These are phyloP conservation scores for Magallana angulata DNA, from an alignment of 1,140 invertebrate genomes.

Conservation along the genomic window DNA sequence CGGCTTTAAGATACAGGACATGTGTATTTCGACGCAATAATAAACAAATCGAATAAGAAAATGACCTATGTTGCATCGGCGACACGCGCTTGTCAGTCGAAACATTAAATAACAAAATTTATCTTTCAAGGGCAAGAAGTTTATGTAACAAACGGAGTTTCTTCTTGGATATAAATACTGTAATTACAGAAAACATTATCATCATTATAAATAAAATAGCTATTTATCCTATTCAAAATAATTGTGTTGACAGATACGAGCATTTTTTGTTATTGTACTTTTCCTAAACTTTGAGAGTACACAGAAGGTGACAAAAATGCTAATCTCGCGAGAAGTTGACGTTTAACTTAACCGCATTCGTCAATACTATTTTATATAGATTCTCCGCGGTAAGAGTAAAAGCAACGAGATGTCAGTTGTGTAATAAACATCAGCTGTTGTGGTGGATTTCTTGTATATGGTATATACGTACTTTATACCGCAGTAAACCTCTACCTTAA, in stretches of 20 bases:
- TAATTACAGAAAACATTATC: background rate
- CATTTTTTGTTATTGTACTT: slow-evolving; percentile 12
- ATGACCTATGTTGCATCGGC: background rate
- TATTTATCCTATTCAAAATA: slow-evolving; percentile 25
- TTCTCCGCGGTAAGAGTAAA: background rate
- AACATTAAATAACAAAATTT: background rate
- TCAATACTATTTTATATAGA: slow-evolving; percentile 18
- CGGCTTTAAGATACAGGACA: no score
- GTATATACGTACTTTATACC: background rate
- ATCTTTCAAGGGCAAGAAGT: background rate
- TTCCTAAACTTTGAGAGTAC: slow-evolving; percentile 3
- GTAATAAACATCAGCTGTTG: background rate
- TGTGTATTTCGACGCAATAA: no score
- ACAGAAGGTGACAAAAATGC: background rate
- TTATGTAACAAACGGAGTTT: slow-evolving; percentile 10
- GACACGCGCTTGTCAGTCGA: background rate
- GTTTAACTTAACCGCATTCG: background rate
- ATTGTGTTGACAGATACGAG: slow-evolving; percentile 26
- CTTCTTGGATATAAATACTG: background rate
- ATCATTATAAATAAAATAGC: background rate
- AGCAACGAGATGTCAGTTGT: background rate
- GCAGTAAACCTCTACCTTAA: no score
- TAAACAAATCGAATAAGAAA: no score
- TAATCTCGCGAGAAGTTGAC: background rate
- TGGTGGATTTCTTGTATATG: background rate